Conservation (phyloP, 2,797 vertebrate species). For the Clangula hyemalis region DNA sequence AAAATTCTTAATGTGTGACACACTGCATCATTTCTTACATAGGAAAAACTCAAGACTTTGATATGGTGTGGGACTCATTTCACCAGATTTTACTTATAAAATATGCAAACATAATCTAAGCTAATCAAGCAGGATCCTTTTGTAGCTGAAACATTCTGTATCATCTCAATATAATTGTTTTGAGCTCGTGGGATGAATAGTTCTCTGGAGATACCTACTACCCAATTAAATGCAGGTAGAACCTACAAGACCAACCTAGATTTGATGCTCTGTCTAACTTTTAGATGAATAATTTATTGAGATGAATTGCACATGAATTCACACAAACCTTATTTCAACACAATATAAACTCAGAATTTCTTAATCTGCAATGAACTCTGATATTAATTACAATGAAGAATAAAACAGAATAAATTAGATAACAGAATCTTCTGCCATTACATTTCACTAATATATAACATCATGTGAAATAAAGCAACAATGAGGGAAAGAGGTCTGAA, state of each 20-base stretch:
- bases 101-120: neutral
- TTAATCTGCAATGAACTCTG: neutral
- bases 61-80: neutral
- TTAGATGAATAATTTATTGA: neutral
- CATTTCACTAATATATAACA: neutral
- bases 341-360: neutral
- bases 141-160: neutral
- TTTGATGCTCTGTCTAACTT: neutral
- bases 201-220: rapidly evolving
- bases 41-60: neutral
- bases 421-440: neutral
- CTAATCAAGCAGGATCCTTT: neutral
- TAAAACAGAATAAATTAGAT: neutral
- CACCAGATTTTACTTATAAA: neutral
- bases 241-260: neutral
- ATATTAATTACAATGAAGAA: neutral
- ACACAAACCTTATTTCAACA: neutral
- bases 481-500: neutral
- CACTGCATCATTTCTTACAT: rapidly evolving
- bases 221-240: neutral
- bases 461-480: neutral
- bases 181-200: neutral
- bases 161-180: neutral
- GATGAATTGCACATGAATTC: neutral
- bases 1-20: neutral